These are phyloP conservation scores for Tadarida brasiliensis DNA, from an alignment of 2,797 vertebrate genomes.

Conservation along the genomic window DNA sequence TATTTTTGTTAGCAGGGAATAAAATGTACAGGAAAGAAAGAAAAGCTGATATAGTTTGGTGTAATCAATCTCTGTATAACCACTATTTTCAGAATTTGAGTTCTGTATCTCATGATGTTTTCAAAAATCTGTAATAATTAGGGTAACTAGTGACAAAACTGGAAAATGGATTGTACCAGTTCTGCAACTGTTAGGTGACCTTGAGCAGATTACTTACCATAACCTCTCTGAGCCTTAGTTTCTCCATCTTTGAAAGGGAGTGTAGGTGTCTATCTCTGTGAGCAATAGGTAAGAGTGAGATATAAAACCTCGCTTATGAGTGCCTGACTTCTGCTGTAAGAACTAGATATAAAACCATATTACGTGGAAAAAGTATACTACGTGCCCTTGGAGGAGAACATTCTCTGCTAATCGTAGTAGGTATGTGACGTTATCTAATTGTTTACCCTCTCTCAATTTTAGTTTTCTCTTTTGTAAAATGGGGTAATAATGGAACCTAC, in stretches of 20 bases:
- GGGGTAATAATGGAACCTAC: not conserved
- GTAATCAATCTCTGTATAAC: not conserved
- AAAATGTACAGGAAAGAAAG: not conserved
- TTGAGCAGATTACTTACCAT: not conserved
- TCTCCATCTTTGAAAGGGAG: not conserved
- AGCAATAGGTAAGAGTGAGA: not conserved
- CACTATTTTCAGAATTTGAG: constrained; percentile 1
- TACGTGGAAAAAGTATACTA: not conserved
- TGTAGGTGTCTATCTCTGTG: not conserved
- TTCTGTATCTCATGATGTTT: not conserved
- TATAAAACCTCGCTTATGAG: not conserved
- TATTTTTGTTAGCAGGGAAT: not conserved
- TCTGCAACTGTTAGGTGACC: not conserved
- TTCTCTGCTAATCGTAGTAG: not conserved
- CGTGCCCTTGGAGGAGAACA: too few species aligned
- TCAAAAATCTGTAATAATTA: constrained; percentile 10
- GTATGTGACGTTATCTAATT: not conserved
- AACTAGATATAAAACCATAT: not conserved
- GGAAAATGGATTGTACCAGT: constrained; percentile 32
- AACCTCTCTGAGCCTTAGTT: not conserved
- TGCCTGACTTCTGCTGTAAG: not conserved
- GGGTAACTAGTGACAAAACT: not conserved
- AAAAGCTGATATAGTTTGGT: not conserved
- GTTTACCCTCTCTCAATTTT: not conserved
- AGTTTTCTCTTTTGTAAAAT: constrained; percentile 30